Evolutionary conservation across 2,888 invertebrate species (phyloP).

Genomic region (Stictocephala bisonia): DNA sequence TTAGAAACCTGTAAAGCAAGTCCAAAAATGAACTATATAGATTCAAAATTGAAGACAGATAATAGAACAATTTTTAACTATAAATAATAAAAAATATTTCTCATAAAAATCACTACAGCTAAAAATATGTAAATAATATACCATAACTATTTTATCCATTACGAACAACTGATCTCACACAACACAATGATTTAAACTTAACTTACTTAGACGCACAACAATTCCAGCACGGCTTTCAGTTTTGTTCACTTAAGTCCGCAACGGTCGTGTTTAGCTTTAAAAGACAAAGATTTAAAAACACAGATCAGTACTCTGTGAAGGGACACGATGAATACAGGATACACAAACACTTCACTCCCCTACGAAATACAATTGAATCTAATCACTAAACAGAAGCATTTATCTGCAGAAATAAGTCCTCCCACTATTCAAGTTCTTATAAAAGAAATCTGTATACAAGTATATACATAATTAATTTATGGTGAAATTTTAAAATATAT

Average conservation of each 20-base stretch:
- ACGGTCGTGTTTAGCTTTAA: conserved; percentile 26
- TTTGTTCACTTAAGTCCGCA: conserved; percentile 20
- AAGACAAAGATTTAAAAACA: conserved; percentile 33
- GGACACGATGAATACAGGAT: conserved; percentile 28
- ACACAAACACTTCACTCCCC: conserved; percentile 38
- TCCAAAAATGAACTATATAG: conserved; percentile 13
- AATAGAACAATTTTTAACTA: conserved; percentile 44
- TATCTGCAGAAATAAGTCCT: conserved; percentile 18
- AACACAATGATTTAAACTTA: conserved; percentile 44
- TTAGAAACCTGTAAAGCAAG: conserved; percentile 19
- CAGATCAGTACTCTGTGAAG: conserved; percentile 28
- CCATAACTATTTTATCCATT: conserved; percentile 43
- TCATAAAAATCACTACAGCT: conserved; percentile 51
- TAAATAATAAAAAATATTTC: conserved; percentile 52
- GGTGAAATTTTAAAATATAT: conserved; percentile 13
- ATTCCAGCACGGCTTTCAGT: conserved; percentile 21
- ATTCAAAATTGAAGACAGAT: conserved; percentile 31
- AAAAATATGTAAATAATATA: conserved; percentile 46
- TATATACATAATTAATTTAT: conserved; percentile 40
- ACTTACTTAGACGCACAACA: conserved; percentile 29
- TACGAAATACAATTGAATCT: conserved; percentile 34
- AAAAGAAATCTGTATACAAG: conserved; percentile 38
- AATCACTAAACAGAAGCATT: conserved; percentile 33
- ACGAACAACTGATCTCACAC: conserved; percentile 45
- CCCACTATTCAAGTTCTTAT: conserved; percentile 29